These are phyloP conservation scores for Chloromyia formosa DNA, from an alignment of 2,888 invertebrate species.

Conservation along the genomic window DNA sequence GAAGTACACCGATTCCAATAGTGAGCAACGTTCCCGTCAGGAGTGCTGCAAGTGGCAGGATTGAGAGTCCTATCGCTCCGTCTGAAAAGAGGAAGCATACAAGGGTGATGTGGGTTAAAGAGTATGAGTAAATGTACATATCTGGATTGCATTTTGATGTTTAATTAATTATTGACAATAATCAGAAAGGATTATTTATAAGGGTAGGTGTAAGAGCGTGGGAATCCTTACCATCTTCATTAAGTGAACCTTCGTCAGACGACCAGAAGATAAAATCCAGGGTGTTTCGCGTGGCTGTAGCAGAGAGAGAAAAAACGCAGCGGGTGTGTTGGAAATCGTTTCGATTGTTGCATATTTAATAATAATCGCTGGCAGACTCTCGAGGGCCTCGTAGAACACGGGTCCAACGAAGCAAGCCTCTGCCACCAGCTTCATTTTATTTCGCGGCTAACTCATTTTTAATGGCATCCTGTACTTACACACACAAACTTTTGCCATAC, in stretches of 20 bases:
- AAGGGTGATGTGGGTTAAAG: not conserved
- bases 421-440: not conserved
- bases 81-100: constrained; percentile 64
- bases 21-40: constrained; percentile 74
- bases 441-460: constrained; percentile 27
- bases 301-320: too few relatives aligned
- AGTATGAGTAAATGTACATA: not conserved
- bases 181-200: constrained; percentile 15
- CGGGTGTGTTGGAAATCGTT: too few relatives aligned
- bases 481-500: constrained; percentile 11
- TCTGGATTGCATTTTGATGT: constrained; percentile 23
- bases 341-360: too few relatives aligned
- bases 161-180: constrained; percentile 25
- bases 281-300: too few relatives aligned
- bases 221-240: not conserved
- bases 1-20: constrained; percentile 70
- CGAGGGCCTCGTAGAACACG: not conserved
- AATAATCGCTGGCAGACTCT: not conserved
- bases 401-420: too few relatives aligned
- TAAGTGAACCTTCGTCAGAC: not conserved
- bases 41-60: constrained; percentile 76
- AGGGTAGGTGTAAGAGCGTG: not conserved
- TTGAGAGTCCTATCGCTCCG: constrained; percentile 74
- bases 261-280: too few relatives aligned
- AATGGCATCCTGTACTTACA: not conserved